Conservation (phyloP, 2,888 invertebrate species). For the Ectemnius cavifrons region DNA sequence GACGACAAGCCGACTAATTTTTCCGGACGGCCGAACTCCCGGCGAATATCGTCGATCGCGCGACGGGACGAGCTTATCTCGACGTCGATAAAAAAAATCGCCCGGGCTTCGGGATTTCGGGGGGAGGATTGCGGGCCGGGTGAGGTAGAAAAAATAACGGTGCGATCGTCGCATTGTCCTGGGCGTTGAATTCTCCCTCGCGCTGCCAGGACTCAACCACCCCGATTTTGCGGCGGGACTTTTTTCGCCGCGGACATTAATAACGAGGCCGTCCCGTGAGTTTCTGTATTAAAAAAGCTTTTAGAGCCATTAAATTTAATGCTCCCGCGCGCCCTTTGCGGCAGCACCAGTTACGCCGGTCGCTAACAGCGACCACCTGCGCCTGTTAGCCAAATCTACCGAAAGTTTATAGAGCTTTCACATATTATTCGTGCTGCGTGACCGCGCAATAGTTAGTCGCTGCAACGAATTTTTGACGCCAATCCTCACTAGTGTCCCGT, state of each 20-base stretch:
- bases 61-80: conserved; percentile 6
- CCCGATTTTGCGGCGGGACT: background rate
- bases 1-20: conserved; percentile 32
- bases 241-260: conserved; percentile 3
- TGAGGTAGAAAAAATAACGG: no score
- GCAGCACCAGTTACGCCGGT: background rate
- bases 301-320: conserved; percentile 16
- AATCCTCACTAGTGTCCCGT: conserved; percentile 1
- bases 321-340: background rate
- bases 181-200: no score
- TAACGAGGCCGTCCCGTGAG: background rate
- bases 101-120: background rate
- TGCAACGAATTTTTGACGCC: background rate
- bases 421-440: conserved; percentile 9
- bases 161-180: no score
- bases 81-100: background rate
- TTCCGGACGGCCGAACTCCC: conserved; percentile 12
- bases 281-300: conserved; percentile 22
- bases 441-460: background rate
- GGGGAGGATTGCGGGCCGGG: background rate
- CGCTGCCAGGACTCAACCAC: no score
- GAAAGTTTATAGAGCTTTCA: conserved; percentile 8
- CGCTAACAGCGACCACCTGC: background rate
- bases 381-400: background rate
- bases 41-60: conserved; percentile 1